Percentiles rank a stretch among this genome's conserved stretches.
phyloP scores from a whole-genome alignment of 2,113 vertebrate genomes.

The Euleptes europaea region DNA sequence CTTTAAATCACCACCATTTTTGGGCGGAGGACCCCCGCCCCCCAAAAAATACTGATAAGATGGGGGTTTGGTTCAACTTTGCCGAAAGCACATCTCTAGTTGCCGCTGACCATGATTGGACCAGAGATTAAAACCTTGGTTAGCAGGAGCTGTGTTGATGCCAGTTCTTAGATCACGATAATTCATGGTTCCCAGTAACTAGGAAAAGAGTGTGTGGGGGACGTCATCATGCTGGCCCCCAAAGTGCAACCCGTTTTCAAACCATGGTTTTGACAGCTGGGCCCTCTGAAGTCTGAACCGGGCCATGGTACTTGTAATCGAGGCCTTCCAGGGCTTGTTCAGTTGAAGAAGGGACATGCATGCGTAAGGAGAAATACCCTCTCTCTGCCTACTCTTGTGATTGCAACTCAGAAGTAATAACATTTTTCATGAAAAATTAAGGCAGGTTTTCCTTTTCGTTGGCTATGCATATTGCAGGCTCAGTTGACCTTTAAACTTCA shows the following conservation, averaged over 20 bases:
- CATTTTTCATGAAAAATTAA: not conserved
- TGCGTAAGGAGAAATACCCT: not conserved
- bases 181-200: not conserved
- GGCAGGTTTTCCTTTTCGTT: not conserved
- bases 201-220: no score
- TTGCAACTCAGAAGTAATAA: not conserved
- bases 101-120: not conserved
- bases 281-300: not conserved
- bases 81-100: no score
- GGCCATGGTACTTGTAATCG: not conserved
- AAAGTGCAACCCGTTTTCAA: not conserved
- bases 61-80: no score
- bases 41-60: no score
- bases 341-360: no score
- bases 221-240: no score
- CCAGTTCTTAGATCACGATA: no score
- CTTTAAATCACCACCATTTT: no score
- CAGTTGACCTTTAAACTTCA: no score
- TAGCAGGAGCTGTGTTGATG: no score
- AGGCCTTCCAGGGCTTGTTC: not conserved
- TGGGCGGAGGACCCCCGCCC: no score
- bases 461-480: no score
- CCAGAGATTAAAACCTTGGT: not conserved
- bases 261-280: not conserved
- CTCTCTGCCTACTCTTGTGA: not conserved